Evolutionary conservation across 2,797 vertebrate species (phyloP), one percentile per base, ranked within the genome.

Genomic region (Leptoclinus maculatus): DNA sequence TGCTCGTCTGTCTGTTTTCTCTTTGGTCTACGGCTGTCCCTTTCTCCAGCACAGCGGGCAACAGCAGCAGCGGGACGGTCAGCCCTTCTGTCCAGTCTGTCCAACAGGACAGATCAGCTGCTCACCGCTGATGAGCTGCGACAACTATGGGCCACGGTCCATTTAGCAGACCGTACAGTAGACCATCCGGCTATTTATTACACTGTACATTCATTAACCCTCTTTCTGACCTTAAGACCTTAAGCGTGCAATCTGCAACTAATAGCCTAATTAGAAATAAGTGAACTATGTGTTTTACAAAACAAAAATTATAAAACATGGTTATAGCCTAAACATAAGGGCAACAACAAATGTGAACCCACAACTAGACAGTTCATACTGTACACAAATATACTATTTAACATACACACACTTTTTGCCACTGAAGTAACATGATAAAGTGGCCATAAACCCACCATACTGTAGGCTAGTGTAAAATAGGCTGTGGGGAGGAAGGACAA

Each of bases 51-150:
- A 6, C 76, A 62, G 64, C 64, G 32, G 58, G 16, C 38, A 14
- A 49, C 64, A 59, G 75, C 80, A 79, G 69, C 64, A 64, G 72
- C 59, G 76, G 59, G 69, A 74, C 78, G 2, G 9, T 34, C 38
- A 60, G 71, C 27, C 73, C 49, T 80, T 73, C 83, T 82, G 86
- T 80, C 53, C 74, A 74, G 29, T 36, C 21, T 51, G 64, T 66
- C 64, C 45, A 23, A 7, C 14, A 47, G 57, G 47, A 66, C 68
- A 38, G 71, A 80, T 88, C 90, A 87, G 83, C 85, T 83, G 88
- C 54, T 82, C 73, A 62, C 49, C 6, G 10, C 80, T 87, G 87
- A 87, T 78, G 47, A 77, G 82, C 59, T 68, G 69, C 66, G 78
- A 90, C 88, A 77, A 80, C 69, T 71, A 79, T 47, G 73, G 70